Conservation (phyloP, 2,797 vertebrate genomes). For the Gymnoscopelus braueri region DNA sequence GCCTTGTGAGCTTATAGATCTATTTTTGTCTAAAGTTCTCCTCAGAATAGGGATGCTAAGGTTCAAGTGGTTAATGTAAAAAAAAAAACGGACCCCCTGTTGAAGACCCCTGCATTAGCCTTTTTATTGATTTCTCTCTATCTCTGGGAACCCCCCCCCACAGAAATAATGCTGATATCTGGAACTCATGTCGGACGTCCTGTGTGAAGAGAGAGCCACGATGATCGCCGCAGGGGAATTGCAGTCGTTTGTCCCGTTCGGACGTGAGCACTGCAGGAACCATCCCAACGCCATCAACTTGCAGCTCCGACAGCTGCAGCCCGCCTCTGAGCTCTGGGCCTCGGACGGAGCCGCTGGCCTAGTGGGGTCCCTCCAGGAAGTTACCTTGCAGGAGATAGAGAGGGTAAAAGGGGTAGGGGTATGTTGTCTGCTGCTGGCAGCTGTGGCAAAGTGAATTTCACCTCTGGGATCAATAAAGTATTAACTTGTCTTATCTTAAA, state of each 20-base stretch:
- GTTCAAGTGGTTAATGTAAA: too few relatives aligned
- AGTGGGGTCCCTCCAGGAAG: constrained; percentile 94
- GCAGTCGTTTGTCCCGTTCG: constrained; percentile 98
- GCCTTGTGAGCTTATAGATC: too few relatives aligned
- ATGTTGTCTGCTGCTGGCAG: too few relatives aligned
- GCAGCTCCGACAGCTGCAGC: constrained; percentile 96
- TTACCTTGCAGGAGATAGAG: constrained; percentile 93
- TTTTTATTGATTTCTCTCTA: not conserved
- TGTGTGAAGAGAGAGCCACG: constrained; percentile 98
- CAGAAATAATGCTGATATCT: constrained; percentile 99
- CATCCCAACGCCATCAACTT: constrained; percentile 96
- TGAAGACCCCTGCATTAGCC: too few relatives aligned
- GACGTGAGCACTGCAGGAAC: constrained; percentile 95
- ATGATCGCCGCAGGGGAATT: constrained; percentile 99
- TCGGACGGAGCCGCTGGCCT: constrained; percentile 94
- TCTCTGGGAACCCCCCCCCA: not conserved
- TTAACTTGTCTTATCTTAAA: too few relatives aligned
- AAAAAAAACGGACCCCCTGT: too few relatives aligned
- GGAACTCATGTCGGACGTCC: constrained; percentile 98
- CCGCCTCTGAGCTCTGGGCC: constrained; percentile 95
- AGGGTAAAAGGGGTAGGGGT: constrained; percentile 70
- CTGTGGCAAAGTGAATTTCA: too few relatives aligned
- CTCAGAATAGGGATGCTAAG: too few relatives aligned
- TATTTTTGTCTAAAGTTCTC: too few relatives aligned
- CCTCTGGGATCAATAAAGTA: too few relatives aligned